These are phyloP conservation scores for Hexactinellida sp. DNA, from an alignment of 37 sponge, comb jelly and placozoan species.

Conservation along the genomic window DNA sequence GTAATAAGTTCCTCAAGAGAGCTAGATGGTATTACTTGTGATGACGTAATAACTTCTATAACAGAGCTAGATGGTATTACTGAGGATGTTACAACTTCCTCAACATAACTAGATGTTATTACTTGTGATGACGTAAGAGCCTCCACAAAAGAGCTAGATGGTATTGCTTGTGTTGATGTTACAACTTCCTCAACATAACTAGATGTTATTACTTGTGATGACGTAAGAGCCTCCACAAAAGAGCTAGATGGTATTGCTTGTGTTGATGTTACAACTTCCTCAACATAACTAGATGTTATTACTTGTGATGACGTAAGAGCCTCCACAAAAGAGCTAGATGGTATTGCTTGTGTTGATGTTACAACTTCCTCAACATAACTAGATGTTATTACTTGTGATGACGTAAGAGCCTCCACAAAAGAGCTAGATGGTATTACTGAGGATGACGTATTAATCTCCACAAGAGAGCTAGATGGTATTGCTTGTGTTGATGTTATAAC, in stretches of 20 bases:
- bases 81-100: background rate
- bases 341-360: background rate
- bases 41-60: background rate
- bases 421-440: background rate
- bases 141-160: background rate
- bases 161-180: background rate
- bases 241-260: background rate
- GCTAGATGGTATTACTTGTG: background rate
- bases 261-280: background rate
- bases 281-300: background rate
- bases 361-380: background rate
- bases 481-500: background rate
- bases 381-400: background rate
- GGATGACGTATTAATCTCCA: background rate
- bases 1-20: background rate
- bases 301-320: background rate
- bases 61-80: background rate
- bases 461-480: background rate
- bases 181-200: background rate
- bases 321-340: background rate
- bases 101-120: background rate
- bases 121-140: background rate
- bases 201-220: background rate
- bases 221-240: background rate
- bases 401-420: background rate